Percentiles rank a stretch among this genome's conserved stretches.
Conservation (phyloP, 2,797 vertebrate species). For the Coilia nasus region DNA sequence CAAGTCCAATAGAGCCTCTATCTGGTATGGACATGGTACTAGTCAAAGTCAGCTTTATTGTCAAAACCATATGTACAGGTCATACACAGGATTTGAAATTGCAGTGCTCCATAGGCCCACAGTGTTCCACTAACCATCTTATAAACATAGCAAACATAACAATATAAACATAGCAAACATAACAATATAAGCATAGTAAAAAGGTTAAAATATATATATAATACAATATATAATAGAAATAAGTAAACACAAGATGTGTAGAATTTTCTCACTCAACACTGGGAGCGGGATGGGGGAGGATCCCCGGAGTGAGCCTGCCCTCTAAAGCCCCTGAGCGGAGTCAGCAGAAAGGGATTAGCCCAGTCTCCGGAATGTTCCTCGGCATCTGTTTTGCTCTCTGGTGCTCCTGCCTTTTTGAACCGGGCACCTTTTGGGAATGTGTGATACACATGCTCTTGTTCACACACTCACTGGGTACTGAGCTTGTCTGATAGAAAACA, state of each 20-base stretch:
- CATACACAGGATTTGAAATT: too few relatives aligned
- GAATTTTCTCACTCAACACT: not conserved
- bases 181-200: too few relatives aligned
- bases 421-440: not conserved
- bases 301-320: not conserved
- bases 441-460: not conserved
- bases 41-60: too few relatives aligned
- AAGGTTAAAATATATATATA: too few relatives aligned
- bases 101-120: too few relatives aligned
- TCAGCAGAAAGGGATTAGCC: conserved; percentile 31
- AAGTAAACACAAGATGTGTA: too few relatives aligned
- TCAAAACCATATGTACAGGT: too few relatives aligned
- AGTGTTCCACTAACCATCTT: too few relatives aligned
- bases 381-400: conserved; percentile 1
- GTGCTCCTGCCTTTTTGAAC: not conserved
- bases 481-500: not conserved
- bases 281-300: not conserved
- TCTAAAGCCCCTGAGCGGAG: conserved; percentile 29
- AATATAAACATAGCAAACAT: too few relatives aligned
- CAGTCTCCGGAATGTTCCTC: not conserved
- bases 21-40: not conserved
- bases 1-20: not conserved
- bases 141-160: too few relatives aligned
- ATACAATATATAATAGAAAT: too few relatives aligned
- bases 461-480: not conserved